Evolutionary conservation across 2,113 vertebrate species (phyloP), one percentile per base, ranked within the genome.

Genomic region (Hypanus sabinus): DNA sequence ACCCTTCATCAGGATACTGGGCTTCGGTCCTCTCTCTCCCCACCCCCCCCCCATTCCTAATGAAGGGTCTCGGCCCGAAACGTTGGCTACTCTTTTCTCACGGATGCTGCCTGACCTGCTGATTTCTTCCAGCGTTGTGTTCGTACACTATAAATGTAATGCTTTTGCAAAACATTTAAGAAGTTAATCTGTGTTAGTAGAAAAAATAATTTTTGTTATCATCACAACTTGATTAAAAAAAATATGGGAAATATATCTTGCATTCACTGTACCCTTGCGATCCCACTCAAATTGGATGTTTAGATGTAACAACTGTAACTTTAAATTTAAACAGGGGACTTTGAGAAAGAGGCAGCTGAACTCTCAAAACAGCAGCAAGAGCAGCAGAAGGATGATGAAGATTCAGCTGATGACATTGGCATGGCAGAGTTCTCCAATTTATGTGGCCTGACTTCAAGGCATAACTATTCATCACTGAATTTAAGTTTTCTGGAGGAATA

Each of bases 401-500:
- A 94, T 70, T 88, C 65, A 0, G 94, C 94, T 16, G 85, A 94
- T 38, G 94, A 94, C 38, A 80, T 68, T 0, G 81, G 94, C 77
- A 30, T 92, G 1, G 87, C 73, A 0, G n/a, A 94, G 0, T 16
- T 30, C 0, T 77, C 94, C 20, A 60, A 0, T 0, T 94, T 80
- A 0, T 18, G 94, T 57, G 87, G 79, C 18, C 81, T 85, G 62
- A 24, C 22, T 55, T 93, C 92, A 0, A 33, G 81, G 55, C 36
- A 76, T 38, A 91, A 24, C 57, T 94, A 92, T 12, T 36, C 94
- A 36, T 95, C 94, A 1, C 79, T 95, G 0, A 93, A 96, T 55
- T 83, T 94, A 55, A 93, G 94, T 70, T 93, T 94, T 30, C 80
- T 95, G 94, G 94, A 96, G 83, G 93, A 95, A 62, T 95, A 95